These are phyloP conservation scores for Macrophya annulata DNA, from an alignment of 2,888 invertebrate genomes.

Conservation along the genomic window DNA sequence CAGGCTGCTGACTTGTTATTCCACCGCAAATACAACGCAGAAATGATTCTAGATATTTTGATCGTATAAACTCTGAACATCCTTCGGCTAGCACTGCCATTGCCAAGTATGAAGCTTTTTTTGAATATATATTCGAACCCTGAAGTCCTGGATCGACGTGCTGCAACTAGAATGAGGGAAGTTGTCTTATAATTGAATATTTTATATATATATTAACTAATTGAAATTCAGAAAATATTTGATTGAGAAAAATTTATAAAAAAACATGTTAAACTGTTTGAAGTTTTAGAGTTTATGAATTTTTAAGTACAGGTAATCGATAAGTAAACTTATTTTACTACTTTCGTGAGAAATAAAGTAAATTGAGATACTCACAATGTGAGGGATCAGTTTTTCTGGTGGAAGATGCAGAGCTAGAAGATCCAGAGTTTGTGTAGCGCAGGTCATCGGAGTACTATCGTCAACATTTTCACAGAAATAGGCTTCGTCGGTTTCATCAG, in stretches of 20 bases:
- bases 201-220: not conserved
- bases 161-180: constrained; percentile 77
- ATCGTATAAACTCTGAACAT: constrained; percentile 88
- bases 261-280: not conserved
- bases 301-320: not conserved
- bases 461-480: constrained; percentile 85
- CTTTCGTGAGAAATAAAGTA: not conserved
- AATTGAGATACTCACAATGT: constrained; percentile 81
- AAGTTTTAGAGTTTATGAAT: not conserved
- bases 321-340: constrained; percentile 24
- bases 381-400: constrained; percentile 88
- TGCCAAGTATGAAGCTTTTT: constrained; percentile 88
- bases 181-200: not conserved
- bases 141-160: constrained; percentile 85
- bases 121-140: constrained; percentile 83
- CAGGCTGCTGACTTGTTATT: constrained; percentile 83
- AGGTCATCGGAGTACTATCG: constrained; percentile 84
- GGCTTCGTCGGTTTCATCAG: constrained; percentile 84
- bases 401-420: constrained; percentile 88
- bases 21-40: constrained; percentile 87
- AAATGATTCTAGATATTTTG: constrained; percentile 86
- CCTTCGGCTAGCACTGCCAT: constrained; percentile 90
- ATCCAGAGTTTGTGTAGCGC: constrained; percentile 89
- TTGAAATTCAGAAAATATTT: not conserved
- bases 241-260: not conserved